Evolutionary conservation across 2,888 invertebrate species (phyloP).

Genomic region (Itoplectis maculator): DNA sequence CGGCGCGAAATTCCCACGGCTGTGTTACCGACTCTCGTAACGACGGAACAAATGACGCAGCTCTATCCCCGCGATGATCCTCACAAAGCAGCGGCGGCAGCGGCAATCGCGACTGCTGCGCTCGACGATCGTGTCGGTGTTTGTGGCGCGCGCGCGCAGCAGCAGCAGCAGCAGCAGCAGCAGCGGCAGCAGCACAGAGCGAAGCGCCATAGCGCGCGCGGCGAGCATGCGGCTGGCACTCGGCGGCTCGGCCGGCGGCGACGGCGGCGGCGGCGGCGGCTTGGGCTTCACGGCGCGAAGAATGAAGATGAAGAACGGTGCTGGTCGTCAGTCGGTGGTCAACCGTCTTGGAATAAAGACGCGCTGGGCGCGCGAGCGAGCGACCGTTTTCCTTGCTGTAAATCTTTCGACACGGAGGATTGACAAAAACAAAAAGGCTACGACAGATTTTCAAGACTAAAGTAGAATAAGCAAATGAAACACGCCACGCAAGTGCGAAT

Average conservation of each 20-base stretch:
- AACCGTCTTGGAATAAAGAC: slow-evolving; percentile 81
- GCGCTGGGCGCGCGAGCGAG: slow-evolving; percentile 57
- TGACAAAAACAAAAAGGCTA: background rate
- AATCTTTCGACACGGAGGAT: background rate
- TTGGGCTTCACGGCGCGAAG: slow-evolving; percentile 73
- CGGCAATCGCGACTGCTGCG: no score
- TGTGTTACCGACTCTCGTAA: no score
- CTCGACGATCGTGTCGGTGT: slow-evolving; percentile 45
- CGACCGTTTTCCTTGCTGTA: background rate
- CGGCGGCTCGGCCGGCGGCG: slow-evolving; percentile 27
- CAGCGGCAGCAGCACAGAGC: slow-evolving; percentile 35
- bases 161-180: no score
- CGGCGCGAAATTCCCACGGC: no score
- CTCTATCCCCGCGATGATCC: slow-evolving; percentile 21
- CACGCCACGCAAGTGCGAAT: background rate
- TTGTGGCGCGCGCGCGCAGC: no score
- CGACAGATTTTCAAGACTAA: background rate
- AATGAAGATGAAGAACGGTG: slow-evolving; percentile 82
- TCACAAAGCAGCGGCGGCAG: slow-evolving; percentile 1
- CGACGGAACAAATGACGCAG: slow-evolving; percentile 50
- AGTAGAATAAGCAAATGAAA: background rate
- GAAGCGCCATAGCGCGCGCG: slow-evolving; percentile 47
- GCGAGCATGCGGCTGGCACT: slow-evolving; percentile 48
- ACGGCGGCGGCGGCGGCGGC: slow-evolving; percentile 63
- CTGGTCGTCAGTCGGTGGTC: slow-evolving; percentile 83